Base-by-base conservation (phyloP, 2,113 vertebrate species). In the Pelusios castaneus region DNA sequence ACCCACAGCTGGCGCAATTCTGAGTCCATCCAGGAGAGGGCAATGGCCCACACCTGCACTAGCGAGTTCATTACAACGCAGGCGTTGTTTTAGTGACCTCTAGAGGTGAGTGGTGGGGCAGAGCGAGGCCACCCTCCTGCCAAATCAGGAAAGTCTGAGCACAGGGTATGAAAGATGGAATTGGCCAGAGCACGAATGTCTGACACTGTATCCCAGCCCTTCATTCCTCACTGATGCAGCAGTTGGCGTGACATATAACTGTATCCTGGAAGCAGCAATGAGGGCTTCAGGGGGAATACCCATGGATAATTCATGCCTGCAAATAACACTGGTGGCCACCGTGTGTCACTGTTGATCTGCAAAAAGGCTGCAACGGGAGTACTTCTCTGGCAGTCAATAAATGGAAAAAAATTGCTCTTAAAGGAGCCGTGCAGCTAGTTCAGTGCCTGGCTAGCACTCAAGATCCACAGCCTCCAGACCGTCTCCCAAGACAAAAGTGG, bases 381-480 rank as follows among this genome's bases (percentile, higher is more conserved):
- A 27, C 51, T 38, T 49, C 31, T 27, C 54, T 13, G 55, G n/a
- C 54, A 56, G 63, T 34, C 47, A 63, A 52, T 43, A 19, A 0
- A 6, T 80, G 11, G 1, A 0, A 10, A 16, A 27, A 55, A 49
- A 49, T 31, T 19, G 11, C 85, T 58, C 2, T 0, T 21, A 34
- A 10, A 75, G 43, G 73, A 79, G 75, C 17, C 4, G 4, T 0
- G 2, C 17, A 5, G 19, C 2, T 43, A 5, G 60, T 21, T 6
- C 83, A 9, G 60, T 0, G 1, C 75, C 81, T 38, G 1, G 9
- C 49, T 81, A 24, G 51, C 41, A 9, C 25, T 17, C 54, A 6
- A 6, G 9, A 41, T 8, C 0, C 0, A 2, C 31, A 41, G 5
- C 12, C 6, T 10, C 13, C n/a, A 11, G 49, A 0, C 56, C 1